Evolutionary conservation across 2,113 vertebrate genomes (phyloP).

Genomic region (Syngnathus typhle): DNA sequence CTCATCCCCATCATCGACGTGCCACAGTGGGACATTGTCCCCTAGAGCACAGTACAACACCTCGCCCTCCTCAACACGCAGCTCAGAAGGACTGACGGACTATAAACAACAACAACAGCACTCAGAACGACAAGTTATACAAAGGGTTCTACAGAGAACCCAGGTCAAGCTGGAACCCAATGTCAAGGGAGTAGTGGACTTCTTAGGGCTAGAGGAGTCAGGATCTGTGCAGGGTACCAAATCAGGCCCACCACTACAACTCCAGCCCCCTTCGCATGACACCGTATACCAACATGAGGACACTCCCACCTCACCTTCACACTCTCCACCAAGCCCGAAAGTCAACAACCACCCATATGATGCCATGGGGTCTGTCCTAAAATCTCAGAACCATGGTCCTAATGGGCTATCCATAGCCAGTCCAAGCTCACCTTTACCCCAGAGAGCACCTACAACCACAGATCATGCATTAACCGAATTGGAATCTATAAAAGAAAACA

Average conservation of each 20-base stretch:
- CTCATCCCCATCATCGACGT: slow-evolving; percentile 73
- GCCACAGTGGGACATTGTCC: slow-evolving; percentile 71
- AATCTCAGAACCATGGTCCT: slow-evolving; percentile 46
- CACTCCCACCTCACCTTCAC: slow-evolving; percentile 33
- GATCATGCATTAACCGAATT: slow-evolving; percentile 79
- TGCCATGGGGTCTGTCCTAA: slow-evolving; percentile 24
- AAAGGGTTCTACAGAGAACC: slow-evolving; percentile 81
- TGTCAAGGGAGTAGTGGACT: slow-evolving; percentile 73
- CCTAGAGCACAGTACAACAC: slow-evolving; percentile 74
- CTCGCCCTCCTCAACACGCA: slow-evolving; percentile 45
- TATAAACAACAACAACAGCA: slow-evolving; percentile 79
- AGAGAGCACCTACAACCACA: slow-evolving; percentile 41
- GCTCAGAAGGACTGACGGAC: slow-evolving; percentile 79
- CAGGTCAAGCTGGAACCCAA: slow-evolving; percentile 83
- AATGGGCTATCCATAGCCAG: slow-evolving; percentile 63
- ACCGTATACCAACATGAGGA: slow-evolving; percentile 47
- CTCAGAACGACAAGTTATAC: slow-evolving; percentile 85
- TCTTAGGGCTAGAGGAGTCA: slow-evolving; percentile 70
- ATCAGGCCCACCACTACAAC: slow-evolving; percentile 42
- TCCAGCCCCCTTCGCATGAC: slow-evolving; percentile 44
- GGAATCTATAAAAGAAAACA: slow-evolving; percentile 93
- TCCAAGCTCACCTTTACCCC: slow-evolving; percentile 59
- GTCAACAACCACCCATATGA: slow-evolving; percentile 36
- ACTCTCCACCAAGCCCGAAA: slow-evolving; percentile 44
- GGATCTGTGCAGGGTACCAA: slow-evolving; percentile 61